These are phyloP conservation scores for Colossoma macropomum DNA, from an alignment of 2,113 vertebrate genomes.

Conservation along the genomic window DNA sequence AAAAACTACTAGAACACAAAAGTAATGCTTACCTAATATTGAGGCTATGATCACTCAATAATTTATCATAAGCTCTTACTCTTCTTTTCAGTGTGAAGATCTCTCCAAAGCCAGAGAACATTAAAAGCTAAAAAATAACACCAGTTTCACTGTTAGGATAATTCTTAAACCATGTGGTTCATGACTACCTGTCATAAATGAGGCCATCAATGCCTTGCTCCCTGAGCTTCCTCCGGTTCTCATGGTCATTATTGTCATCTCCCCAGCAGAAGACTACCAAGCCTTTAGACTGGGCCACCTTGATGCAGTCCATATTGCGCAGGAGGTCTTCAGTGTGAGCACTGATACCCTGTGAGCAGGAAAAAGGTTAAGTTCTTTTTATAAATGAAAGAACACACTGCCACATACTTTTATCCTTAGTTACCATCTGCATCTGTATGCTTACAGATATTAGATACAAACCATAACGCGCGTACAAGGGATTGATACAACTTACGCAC, in stretches of 20 bases:
- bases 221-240: constrained; percentile 86
- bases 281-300: constrained; percentile 88
- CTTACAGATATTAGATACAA: background rate
- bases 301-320: constrained; percentile 81
- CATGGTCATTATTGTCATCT: constrained; percentile 92
- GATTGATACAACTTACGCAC: background rate
- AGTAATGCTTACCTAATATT: background rate
- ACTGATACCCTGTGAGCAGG: constrained; percentile 86
- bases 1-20: background rate
- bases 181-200: constrained; percentile 91
- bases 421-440: background rate
- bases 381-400: background rate
- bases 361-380: background rate
- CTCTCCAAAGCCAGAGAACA: background rate
- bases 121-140: background rate
- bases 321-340: constrained; percentile 92
- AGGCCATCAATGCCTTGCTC: constrained; percentile 91
- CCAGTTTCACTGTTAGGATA: background rate
- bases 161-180: constrained; percentile 27
- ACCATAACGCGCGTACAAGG: background rate
- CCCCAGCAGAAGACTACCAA: constrained; percentile 97
- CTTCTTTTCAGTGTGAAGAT: background rate
- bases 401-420: background rate
- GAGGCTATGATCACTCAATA: background rate
- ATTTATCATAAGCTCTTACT: background rate